Evolutionary conservation across 1,140 invertebrate genomes (phyloP).

Genomic region (Nymphalis io): DNA sequence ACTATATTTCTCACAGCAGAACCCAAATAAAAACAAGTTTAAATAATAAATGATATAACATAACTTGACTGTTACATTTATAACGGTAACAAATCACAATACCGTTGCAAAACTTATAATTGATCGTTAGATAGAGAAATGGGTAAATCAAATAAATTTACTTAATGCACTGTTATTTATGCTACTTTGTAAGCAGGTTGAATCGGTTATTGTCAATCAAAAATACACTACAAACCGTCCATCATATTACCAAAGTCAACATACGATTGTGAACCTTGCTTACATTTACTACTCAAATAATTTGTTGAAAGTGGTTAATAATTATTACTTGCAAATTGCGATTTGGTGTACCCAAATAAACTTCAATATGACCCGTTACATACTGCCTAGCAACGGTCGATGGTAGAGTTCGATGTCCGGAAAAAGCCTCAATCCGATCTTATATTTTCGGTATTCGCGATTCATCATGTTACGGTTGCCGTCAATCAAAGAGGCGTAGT

Average conservation of each 20-base stretch:
- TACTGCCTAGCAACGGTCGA: constrained; percentile 61
- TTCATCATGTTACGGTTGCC: constrained; percentile 67
- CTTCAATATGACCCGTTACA: constrained; percentile 60
- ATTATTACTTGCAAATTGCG: constrained; percentile 35
- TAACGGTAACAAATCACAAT: constrained; percentile 10
- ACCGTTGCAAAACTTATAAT: constrained; percentile 32
- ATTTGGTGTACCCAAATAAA: constrained; percentile 28
- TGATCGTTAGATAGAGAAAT: constrained; percentile 23
- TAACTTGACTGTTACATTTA: constrained; percentile 10
- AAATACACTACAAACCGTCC: constrained; percentile 2
- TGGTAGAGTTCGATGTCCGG: constrained; percentile 70
- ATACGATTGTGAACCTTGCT: background rate
- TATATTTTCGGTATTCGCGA: constrained; percentile 72
- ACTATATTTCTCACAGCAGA: background rate
- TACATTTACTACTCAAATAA: background rate
- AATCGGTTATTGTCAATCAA: constrained; percentile 24
- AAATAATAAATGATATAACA: constrained; percentile 7
- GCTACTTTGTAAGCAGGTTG: constrained; percentile 3
- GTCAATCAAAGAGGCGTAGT: constrained; percentile 50
- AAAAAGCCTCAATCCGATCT: constrained; percentile 66
- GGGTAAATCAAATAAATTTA: constrained; percentile 32
- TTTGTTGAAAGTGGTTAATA: constrained; percentile 4
- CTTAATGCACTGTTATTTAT: constrained; percentile 21
- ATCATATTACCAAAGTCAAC: constrained; percentile 1
- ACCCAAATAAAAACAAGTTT: background rate